These are phyloP conservation scores for Myanophis thanlyinensis DNA, from an alignment of 2,113 vertebrate genomes.

Conservation along the genomic window DNA sequence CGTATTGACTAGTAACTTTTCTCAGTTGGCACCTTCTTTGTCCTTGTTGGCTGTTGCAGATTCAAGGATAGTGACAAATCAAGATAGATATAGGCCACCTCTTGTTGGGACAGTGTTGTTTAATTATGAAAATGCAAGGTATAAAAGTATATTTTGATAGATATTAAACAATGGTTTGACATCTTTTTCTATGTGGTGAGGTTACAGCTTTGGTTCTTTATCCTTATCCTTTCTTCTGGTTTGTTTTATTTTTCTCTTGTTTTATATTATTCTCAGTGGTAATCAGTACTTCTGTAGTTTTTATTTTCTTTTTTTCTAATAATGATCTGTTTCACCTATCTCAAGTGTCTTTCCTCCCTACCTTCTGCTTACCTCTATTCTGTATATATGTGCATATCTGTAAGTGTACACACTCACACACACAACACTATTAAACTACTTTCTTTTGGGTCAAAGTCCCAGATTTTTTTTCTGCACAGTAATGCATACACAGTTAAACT, in stretches of 20 bases:
- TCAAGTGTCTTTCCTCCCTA: neutral
- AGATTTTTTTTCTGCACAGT: neutral
- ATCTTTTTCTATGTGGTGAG: neutral
- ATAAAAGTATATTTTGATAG: neutral
- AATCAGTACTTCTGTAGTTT: neutral
- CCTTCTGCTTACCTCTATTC: neutral
- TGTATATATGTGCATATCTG: neutral
- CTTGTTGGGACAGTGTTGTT: no score
- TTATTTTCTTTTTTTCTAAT: neutral
- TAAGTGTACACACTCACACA: neutral
- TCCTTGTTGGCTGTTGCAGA: no score
- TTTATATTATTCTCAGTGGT: neutral
- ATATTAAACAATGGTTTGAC: neutral
- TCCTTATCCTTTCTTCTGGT: neutral
- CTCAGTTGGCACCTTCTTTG: no score
- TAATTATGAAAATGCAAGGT: neutral
- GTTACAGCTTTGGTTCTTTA: neutral
- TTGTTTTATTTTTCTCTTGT: neutral
- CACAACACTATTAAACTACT: neutral
- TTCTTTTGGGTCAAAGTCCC: neutral
- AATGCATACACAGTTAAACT: neutral
- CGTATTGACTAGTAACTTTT: neutral
- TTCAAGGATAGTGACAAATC: no score
- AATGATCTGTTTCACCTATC: neutral
- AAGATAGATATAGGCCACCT: no score